Percentiles rank a stretch among this genome's conserved stretches.
These are phyloP conservation scores for Proctacanthus coquilletti DNA, from an alignment of 1,140 invertebrate species.

Conservation along the genomic window DNA sequence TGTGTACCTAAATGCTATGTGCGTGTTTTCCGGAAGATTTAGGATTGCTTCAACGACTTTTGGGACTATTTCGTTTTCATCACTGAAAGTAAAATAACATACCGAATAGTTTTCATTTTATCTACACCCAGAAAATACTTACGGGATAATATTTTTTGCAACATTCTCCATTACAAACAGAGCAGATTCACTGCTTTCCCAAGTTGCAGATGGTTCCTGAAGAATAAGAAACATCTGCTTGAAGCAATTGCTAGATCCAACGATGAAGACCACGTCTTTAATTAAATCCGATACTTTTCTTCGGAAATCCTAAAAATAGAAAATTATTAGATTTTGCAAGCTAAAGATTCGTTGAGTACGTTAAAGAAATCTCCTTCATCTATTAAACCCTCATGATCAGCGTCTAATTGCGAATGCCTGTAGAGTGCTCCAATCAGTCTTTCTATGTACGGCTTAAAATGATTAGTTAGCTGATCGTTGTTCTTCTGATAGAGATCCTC, in stretches of 20 bases:
- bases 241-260: constrained; percentile 83
- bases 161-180: constrained; percentile 92
- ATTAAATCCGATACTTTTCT: constrained; percentile 81
- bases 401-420: constrained; percentile 79
- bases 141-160: constrained; percentile 91
- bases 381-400: constrained; percentile 79
- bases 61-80: constrained; percentile 82
- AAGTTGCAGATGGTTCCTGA: constrained; percentile 50
- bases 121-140: no score
- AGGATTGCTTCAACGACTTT: constrained; percentile 86
- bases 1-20: constrained; percentile 78
- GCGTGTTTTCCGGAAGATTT: constrained; percentile 64
- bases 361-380: constrained; percentile 68
- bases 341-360: constrained; percentile 21
- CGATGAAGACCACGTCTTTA: constrained; percentile 95
- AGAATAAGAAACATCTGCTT: constrained; percentile 73
- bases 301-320: constrained; percentile 62
- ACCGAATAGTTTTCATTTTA: neutral
- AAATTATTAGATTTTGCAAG: no score
- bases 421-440: constrained; percentile 69
- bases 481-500: constrained; percentile 87
- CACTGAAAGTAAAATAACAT: constrained; percentile 38
- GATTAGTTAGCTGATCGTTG: constrained; percentile 53
- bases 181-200: constrained; percentile 89
- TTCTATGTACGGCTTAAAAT: constrained; percentile 84